A percentile compares a stretch with the other conserved stretches of the same genome.
phyloP scores from a whole-genome alignment of 2,113 vertebrate species.

The Callionymus lyra region DNA sequence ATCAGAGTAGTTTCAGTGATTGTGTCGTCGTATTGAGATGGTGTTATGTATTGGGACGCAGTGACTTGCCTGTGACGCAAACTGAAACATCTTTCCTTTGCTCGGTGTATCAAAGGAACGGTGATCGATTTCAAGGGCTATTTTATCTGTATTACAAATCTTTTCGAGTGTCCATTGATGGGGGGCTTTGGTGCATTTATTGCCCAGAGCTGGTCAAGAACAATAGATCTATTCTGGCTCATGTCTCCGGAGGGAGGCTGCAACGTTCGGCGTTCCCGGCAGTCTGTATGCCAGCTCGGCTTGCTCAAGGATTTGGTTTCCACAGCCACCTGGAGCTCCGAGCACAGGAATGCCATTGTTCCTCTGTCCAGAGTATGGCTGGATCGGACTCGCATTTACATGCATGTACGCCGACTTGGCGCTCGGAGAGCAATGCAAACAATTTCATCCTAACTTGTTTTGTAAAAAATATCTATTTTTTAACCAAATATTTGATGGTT shows the following conservation, averaged over 20 bases:
- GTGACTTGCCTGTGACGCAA: no score
- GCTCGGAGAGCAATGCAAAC: conserved; percentile 8
- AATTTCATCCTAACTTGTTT: background rate
- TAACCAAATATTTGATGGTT: no score
- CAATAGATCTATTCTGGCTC: conserved; percentile 66
- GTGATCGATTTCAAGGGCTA: conserved; percentile 1
- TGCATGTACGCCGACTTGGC: conserved; percentile 4
- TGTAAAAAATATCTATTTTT: no score
- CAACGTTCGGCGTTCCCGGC: conserved; percentile 48
- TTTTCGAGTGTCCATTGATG: conserved; percentile 7
- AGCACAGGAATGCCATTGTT: conserved; percentile 73
- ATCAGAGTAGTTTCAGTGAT: no score
- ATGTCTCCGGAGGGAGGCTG: conserved; percentile 58
- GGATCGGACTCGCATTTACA: conserved; percentile 33
- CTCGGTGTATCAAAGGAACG: conserved; percentile 2
- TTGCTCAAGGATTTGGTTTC: conserved; percentile 67
- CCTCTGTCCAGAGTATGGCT: conserved; percentile 44
- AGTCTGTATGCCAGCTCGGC: conserved; percentile 56
- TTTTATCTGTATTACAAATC: conserved; percentile 5
- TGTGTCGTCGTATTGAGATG: no score
- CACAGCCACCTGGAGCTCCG: conserved; percentile 68
- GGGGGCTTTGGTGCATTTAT: conserved; percentile 38
- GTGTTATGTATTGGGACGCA: no score
- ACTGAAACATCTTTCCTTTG: no score
- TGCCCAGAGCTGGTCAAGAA: conserved; percentile 43